Evolutionary conservation across 2,888 invertebrate genomes (phyloP).

Genomic region (Macrophya annulata): DNA sequence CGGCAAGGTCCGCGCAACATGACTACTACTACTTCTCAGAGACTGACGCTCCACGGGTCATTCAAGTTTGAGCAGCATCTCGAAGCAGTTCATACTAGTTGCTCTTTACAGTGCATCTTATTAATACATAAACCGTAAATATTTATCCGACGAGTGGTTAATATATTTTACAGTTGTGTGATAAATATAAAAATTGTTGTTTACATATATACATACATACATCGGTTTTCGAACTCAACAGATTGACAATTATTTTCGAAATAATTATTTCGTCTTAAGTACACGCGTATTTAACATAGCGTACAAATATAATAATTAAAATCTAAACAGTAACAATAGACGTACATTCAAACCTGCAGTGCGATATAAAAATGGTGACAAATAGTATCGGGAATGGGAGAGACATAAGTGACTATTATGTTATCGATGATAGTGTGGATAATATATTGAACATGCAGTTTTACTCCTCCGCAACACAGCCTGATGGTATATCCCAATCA

Average conservation of each 20-base stretch:
- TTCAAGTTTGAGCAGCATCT: slow-evolving; percentile 67
- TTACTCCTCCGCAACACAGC: slow-evolving; percentile 70
- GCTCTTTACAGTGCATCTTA: slow-evolving; percentile 47
- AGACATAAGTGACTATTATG: slow-evolving; percentile 47
- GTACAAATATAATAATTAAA: neutral
- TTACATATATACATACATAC: neutral
- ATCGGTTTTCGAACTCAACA: neutral
- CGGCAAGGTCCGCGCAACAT: slow-evolving; percentile 37
- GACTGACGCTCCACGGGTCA: slow-evolving; percentile 55
- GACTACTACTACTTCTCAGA: slow-evolving; percentile 47
- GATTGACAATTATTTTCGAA: neutral
- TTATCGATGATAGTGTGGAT: slow-evolving; percentile 73
- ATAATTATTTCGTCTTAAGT: neutral
- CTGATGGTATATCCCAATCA: slow-evolving; percentile 69
- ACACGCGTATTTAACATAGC: neutral
- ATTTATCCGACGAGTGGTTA: neutral
- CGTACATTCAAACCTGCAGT: neutral
- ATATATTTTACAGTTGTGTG: neutral
- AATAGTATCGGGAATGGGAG: slow-evolving; percentile 39
- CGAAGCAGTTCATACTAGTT: slow-evolving; percentile 64
- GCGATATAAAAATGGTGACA: slow-evolving; percentile 33
- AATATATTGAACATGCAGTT: slow-evolving; percentile 77
- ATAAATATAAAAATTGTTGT: neutral
- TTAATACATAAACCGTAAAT: neutral
- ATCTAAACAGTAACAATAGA: neutral